Conservation (phyloP, 2,888 invertebrate species). For the Eristalis tenax region DNA sequence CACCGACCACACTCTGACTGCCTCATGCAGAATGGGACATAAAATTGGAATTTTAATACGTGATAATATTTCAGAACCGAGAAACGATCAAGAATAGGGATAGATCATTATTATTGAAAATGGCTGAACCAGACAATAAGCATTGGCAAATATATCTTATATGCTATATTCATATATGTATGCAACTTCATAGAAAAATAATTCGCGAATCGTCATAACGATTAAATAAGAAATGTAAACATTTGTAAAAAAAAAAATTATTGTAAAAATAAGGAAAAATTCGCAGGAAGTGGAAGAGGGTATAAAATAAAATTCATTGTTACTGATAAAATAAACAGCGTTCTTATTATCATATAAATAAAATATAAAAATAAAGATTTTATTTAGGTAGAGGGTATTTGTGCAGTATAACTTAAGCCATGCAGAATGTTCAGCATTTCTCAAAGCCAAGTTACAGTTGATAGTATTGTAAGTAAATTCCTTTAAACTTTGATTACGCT, state of each 20-base stretch:
- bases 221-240: neutral
- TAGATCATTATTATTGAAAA: too few species aligned
- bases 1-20: too few species aligned
- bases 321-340: neutral
- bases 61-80: too few species aligned
- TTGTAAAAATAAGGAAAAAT: neutral
- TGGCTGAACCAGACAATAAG: too few species aligned
- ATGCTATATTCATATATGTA: too few species aligned
- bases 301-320: neutral
- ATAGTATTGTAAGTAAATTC: conserved; percentile 7
- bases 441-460: conserved; percentile 16
- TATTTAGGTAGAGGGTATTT: neutral
- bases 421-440: conserved; percentile 25
- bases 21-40: too few species aligned
- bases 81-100: too few species aligned
- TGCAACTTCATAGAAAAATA: too few species aligned
- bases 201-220: too few species aligned
- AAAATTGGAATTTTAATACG: too few species aligned
- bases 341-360: neutral
- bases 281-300: neutral
- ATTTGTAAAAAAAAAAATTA: too few species aligned
- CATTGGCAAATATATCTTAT: too few species aligned
- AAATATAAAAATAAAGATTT: neutral
- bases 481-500: neutral
- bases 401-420: conserved; percentile 52